Base-by-base conservation (phyloP, 2,888 invertebrate genomes). In the Julus scanicus region DNA sequence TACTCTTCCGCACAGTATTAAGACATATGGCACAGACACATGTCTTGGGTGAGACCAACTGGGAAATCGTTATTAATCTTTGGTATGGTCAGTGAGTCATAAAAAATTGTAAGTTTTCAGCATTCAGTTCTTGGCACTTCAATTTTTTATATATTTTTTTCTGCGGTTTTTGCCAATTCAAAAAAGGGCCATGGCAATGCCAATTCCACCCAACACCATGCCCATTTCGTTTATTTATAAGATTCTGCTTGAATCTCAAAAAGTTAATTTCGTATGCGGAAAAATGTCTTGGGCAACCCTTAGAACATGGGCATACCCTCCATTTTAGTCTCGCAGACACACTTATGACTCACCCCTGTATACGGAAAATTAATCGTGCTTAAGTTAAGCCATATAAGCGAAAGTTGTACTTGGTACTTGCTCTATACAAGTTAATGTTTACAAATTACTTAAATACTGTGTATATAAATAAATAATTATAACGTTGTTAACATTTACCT, bases 1-100 rank as follows among this genome's bases (percentile, higher is more conserved):
- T 85, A n/a, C 48, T 85, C 85, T 49, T 85, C 49, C 85, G n/a
- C 49, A 85, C 85, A 37, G 57, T 86, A 53, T 86, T 86, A 86
- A 86, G 86, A 86, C 86, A 86, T 86, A 86, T 86, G 86, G 86
- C 86, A 86, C 48, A 86, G 86, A 86, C 86, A 86, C 86, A 86
- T 86, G 86, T 86, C 86, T 57, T n/a, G 39, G 86, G 57, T 57
- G 57, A 86, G 86, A 86, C 57, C 49, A 57, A 53, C 49, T 86
- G 86, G 53, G 86, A 86, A 86, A 86, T 86, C 86, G 86, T 86
- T 86, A 86, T 86, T 86, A 86, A 86, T 86, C 86, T 86, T 53
- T 86, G 48, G 86, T 53, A 86, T 86, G 86, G 86, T 86, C 86
- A 86, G 86, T 86, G 49, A 86, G 86, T 86, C 86, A 86, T 86